A percentile compares a stretch with the other conserved stretches of the same genome.
Evolutionary conservation across 1,140 invertebrate genomes (phyloP).

Genomic region (Apis mellifera): DNA sequence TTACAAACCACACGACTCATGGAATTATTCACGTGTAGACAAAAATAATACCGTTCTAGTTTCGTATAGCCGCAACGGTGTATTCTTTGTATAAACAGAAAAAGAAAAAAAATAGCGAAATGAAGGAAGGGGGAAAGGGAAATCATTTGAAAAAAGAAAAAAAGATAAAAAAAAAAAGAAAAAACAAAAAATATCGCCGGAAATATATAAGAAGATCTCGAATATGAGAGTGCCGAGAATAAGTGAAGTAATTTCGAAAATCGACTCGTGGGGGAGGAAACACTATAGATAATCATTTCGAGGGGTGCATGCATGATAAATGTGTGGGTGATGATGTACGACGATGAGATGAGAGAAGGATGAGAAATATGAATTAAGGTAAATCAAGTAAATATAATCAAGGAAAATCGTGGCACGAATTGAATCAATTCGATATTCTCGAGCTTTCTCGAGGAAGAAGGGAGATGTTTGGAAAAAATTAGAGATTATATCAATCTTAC

Average conservation of each 20-base stretch:
- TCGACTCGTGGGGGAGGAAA: conserved; percentile 39
- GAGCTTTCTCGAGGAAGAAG: conserved; percentile 43
- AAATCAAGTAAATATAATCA: background rate
- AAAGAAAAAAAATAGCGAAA: background rate
- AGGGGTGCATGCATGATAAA: conserved; percentile 27
- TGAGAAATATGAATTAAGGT: conserved; percentile 1
- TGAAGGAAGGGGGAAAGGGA: background rate
- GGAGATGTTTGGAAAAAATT: background rate
- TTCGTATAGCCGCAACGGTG: conserved; percentile 37
- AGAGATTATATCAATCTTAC: no score
- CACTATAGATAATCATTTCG: conserved; percentile 66
- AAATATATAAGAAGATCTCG: background rate
- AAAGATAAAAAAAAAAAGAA: no score
- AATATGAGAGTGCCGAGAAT: conserved; percentile 29
- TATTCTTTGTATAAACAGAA: conserved; percentile 55
- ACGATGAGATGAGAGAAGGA: conserved; percentile 5
- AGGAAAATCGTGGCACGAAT: background rate
- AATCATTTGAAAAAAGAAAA: background rate
- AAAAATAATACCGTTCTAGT: conserved; percentile 41
- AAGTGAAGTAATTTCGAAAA: conserved; percentile 29
- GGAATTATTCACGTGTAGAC: conserved; percentile 45
- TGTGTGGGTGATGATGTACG: background rate
- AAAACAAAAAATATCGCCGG: background rate
- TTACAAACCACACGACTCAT: conserved; percentile 40
- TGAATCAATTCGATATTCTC: conserved; percentile 23